These are phyloP conservation scores for Tetranychus truncatus DNA, from an alignment of 2,888 invertebrate species.

Conservation along the genomic window DNA sequence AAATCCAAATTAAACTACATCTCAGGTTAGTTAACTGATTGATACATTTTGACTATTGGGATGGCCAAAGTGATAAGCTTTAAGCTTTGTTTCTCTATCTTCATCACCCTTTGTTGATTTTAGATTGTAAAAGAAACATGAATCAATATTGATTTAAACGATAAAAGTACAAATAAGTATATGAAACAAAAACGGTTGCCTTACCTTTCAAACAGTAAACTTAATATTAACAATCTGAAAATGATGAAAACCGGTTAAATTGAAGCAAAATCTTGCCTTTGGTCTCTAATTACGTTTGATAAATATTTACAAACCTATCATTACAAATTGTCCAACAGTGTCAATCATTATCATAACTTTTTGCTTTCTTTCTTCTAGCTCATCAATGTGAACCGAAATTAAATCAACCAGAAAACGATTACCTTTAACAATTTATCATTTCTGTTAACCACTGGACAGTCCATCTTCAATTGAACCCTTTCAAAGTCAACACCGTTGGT, in stretches of 20 bases:
- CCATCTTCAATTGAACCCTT: too few species aligned
- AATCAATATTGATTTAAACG: not conserved
- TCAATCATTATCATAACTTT: not conserved
- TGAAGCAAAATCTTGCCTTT: not conserved
- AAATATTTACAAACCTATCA: not conserved
- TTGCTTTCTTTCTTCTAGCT: not conserved
- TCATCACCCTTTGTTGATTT: not conserved
- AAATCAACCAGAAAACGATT: not conserved
- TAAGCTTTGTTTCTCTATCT: not conserved
- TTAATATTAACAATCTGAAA: not conserved
- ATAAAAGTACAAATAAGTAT: not conserved
- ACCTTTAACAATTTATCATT: not conserved
- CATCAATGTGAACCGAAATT: not conserved
- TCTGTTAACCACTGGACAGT: not conserved
- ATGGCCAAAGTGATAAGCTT: not conserved
- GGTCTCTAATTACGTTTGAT: not conserved
- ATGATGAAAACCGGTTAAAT: not conserved
- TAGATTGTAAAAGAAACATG: not conserved
- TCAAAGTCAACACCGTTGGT: too few species aligned
- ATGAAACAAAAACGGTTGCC: not conserved
- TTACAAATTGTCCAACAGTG: not conserved
- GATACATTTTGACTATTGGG: not conserved
- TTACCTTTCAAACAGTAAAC: not conserved
- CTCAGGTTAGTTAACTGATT: conserved; percentile 1
- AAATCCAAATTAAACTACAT: not conserved